phyloP scores from a whole-genome alignment of 2,888 invertebrate species.

The Aethes cnicana region DNA sequence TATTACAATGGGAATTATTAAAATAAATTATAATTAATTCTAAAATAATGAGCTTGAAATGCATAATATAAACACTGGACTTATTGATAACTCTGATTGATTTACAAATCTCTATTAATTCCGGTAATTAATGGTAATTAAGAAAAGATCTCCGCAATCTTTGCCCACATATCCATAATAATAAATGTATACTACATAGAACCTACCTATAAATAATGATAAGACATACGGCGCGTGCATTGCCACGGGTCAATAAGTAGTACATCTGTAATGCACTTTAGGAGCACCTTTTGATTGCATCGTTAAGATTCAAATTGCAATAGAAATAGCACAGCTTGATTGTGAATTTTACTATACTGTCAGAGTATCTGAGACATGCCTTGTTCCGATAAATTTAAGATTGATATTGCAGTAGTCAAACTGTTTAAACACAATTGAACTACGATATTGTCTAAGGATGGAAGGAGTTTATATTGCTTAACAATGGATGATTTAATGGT shows the following conservation, averaged over 20 bases:
- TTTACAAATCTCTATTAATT: too few species aligned
- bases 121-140: too few species aligned
- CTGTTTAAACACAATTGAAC: background rate
- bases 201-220: background rate
- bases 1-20: too few species aligned
- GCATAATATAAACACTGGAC: too few species aligned
- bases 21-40: too few species aligned
- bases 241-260: slow-evolving; percentile 20
- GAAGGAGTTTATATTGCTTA: background rate
- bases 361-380: background rate
- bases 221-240: slow-evolving; percentile 11
- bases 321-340: background rate
- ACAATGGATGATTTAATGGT: background rate
- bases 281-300: background rate
- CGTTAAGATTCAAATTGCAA: slow-evolving; percentile 5
- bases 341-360: background rate
- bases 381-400: background rate
- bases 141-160: too few species aligned
- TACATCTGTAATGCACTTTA: background rate
- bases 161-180: too few species aligned
- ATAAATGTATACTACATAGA: too few species aligned
- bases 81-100: too few species aligned
- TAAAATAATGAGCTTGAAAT: too few species aligned
- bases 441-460: background rate
- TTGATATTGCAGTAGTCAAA: background rate